Conservation (phyloP, 2,888 invertebrate genomes). For the Andrena dorsata region DNA sequence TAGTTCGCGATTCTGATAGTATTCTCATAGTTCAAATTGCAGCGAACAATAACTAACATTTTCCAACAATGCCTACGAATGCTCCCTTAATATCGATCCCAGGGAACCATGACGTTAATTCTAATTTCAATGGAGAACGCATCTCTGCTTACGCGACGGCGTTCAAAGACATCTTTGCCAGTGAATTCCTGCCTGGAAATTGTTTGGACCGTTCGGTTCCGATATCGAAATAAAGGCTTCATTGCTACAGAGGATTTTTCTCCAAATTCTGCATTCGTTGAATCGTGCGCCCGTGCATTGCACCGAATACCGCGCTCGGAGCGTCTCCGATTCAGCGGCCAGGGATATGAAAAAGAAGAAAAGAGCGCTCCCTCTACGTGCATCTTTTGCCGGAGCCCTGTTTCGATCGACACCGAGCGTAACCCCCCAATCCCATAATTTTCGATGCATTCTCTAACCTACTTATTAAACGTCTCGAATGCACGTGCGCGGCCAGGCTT, state of each 20-base stretch:
- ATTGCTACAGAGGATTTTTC: constrained; percentile 8
- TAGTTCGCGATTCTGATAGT: too few species aligned
- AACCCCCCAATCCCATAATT: constrained; percentile 40
- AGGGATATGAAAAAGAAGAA: constrained; percentile 1
- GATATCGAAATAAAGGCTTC: constrained; percentile 10
- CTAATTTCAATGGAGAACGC: too few species aligned
- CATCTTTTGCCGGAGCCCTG: constrained; percentile 23
- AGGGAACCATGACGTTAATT: too few species aligned
- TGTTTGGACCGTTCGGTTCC: neutral
- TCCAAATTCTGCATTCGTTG: constrained; percentile 21
- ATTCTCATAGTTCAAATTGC: too few species aligned
- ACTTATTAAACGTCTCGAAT: constrained; percentile 50
- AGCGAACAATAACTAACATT: too few species aligned
- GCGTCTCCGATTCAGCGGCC: constrained; percentile 16
- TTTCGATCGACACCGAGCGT: constrained; percentile 42
- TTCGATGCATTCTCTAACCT: constrained; percentile 46
- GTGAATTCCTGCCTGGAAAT: neutral
- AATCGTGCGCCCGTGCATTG: neutral
- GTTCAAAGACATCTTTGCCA: too few species aligned
- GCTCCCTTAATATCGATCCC: too few species aligned
- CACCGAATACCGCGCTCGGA: constrained; percentile 11
- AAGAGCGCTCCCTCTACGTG: constrained; percentile 11
- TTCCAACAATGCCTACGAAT: too few species aligned
- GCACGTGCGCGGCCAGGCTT: constrained; percentile 23
- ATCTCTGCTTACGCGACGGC: too few species aligned